Evolutionary conservation across 2,888 invertebrate species (phyloP).

Genomic region (Craniophora ligustri): DNA sequence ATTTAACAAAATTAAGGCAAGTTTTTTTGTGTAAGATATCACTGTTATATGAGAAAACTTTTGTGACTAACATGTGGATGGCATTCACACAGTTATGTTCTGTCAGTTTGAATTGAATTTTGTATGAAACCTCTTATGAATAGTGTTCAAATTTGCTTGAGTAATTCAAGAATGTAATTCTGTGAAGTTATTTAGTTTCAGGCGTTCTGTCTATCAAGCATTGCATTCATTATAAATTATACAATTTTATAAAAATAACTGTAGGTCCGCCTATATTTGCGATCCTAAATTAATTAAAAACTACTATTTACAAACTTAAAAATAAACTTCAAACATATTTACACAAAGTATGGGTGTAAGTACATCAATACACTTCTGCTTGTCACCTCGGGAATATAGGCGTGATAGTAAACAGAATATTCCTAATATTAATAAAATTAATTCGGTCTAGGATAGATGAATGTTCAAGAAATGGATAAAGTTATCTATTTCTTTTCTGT

Average conservation of each 20-base stretch:
- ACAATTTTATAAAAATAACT: no score
- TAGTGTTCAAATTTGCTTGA: background rate
- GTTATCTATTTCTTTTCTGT: background rate
- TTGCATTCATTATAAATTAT: no score
- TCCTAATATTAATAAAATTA: no score
- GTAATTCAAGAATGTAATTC: background rate
- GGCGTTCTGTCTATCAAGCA: no score
- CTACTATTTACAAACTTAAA: no score
- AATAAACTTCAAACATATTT: no score
- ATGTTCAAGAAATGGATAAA: background rate
- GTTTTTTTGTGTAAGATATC: background rate
- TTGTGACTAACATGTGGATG: background rate
- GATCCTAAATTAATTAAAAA: no score
- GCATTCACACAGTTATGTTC: background rate
- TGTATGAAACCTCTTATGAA: background rate
- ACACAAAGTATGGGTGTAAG: no score
- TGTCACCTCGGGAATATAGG: no score
- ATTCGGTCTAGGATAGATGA: background rate
- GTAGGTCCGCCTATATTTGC: no score
- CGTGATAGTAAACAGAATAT: no score
- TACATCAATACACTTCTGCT: no score
- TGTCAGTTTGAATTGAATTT: background rate
- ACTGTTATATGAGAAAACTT: slow-evolving; percentile 8
- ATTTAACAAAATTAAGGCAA: slow-evolving; percentile 5
- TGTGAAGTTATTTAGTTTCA: background rate